These are phyloP conservation scores for Nipponia nippon DNA, from an alignment of 2,113 vertebrate species.

Conservation along the genomic window DNA sequence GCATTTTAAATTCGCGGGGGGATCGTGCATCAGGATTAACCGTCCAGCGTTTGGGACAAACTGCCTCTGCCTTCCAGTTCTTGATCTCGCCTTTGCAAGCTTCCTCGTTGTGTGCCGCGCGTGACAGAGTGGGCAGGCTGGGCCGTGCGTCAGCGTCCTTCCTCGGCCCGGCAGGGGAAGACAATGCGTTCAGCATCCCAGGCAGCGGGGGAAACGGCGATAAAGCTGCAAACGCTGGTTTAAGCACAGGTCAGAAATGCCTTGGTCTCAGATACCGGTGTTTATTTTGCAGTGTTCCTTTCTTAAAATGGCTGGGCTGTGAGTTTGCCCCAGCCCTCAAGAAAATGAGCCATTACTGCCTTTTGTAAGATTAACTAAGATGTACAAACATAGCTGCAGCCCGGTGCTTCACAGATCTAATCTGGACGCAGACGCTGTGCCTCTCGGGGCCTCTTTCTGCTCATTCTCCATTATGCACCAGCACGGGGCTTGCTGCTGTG, in stretches of 20 bases:
- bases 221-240: background rate
- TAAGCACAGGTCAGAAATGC: background rate
- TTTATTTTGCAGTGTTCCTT: background rate
- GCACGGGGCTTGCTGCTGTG: rapidly evolving
- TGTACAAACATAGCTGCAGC: background rate
- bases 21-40: background rate
- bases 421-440: background rate
- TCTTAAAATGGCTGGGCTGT: background rate
- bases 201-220: background rate
- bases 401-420: background rate
- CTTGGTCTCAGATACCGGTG: rapidly evolving
- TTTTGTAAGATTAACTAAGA: background rate
- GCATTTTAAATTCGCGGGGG: background rate
- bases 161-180: background rate
- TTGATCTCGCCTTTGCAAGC: background rate
- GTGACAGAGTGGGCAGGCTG: background rate
- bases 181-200: background rate
- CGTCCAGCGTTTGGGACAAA: background rate
- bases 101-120: background rate
- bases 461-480: background rate
- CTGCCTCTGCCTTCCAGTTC: background rate
- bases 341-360: background rate
- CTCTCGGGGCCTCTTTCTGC: background rate
- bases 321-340: background rate
- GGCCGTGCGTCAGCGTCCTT: background rate